Percentiles rank a stretch among this genome's conserved stretches.
phyloP scores from a whole-genome alignment of 2,797 vertebrate species.

The Acrossocheilus wenchowensis region DNA sequence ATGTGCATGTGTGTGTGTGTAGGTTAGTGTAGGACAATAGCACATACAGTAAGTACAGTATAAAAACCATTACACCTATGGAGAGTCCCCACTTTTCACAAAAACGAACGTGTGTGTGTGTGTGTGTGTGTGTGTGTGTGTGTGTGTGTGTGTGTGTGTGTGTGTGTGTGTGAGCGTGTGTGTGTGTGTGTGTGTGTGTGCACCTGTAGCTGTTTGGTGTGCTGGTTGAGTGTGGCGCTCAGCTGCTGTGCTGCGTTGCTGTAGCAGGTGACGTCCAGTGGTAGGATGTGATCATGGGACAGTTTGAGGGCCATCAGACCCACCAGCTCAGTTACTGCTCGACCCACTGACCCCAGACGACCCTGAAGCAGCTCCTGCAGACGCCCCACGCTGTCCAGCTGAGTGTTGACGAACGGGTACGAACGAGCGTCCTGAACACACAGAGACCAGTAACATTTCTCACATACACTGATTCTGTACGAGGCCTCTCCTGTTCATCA shows the following conservation, averaged over 20 bases:
- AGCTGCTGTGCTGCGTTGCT: slow-evolving; percentile 78
- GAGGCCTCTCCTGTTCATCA: too few species aligned
- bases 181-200: not conserved
- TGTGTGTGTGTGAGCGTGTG: too few species aligned
- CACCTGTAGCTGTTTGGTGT: slow-evolving; percentile 79
- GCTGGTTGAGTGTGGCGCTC: slow-evolving; percentile 75
- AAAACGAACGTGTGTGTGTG: too few species aligned
- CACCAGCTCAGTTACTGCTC: slow-evolving; percentile 75
- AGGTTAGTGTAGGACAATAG: too few species aligned
- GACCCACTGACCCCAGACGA: slow-evolving; percentile 76
- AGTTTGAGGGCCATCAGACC: slow-evolving; percentile 82
- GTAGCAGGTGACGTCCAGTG: slow-evolving; percentile 82
- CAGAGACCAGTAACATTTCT: not conserved
- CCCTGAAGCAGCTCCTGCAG: slow-evolving; percentile 78
- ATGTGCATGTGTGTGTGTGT: too few species aligned
- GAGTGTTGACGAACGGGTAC: slow-evolving; percentile 81
- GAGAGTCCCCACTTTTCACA: too few species aligned
- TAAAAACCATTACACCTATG: too few species aligned
- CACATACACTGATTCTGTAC: too few species aligned
- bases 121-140: too few species aligned
- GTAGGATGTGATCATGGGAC: slow-evolving; percentile 82
- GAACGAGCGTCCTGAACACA: slow-evolving; percentile 67
- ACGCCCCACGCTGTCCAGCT: slow-evolving; percentile 74
- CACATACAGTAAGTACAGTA: too few species aligned
- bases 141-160: too few species aligned